phyloP scores from a whole-genome alignment of 2,888 invertebrate genomes.

The Agonopterix arenella region DNA sequence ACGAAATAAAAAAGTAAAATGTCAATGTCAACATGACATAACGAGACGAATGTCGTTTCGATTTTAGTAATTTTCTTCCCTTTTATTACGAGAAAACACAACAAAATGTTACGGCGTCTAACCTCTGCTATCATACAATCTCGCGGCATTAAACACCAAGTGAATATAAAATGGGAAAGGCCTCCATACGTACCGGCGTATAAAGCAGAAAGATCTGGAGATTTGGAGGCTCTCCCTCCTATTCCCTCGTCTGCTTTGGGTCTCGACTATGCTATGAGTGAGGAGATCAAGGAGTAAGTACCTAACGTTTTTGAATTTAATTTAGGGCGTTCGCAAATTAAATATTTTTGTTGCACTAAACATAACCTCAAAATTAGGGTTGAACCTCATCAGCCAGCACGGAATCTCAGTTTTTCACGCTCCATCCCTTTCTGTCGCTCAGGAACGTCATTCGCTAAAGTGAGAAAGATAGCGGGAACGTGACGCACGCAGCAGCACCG shows the following conservation, averaged over 20 bases:
- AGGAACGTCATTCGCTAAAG: too few relatives aligned
- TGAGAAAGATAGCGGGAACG: too few relatives aligned
- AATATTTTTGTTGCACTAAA: not conserved
- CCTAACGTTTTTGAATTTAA: not conserved
- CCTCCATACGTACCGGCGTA: constrained; percentile 82
- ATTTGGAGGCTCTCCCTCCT: constrained; percentile 75
- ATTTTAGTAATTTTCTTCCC: too few relatives aligned
- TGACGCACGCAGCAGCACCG: too few relatives aligned
- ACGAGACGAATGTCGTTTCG: too few relatives aligned
- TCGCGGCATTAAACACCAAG: constrained; percentile 79
- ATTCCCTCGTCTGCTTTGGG: constrained; percentile 73
- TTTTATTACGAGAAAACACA: not conserved
- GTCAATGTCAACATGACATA: too few relatives aligned
- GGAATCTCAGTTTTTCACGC: too few relatives aligned
- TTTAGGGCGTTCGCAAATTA: not conserved
- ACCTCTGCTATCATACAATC: constrained; percentile 54
- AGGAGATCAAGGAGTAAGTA: constrained; percentile 83
- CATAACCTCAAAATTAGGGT: not conserved
- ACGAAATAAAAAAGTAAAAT: too few relatives aligned
- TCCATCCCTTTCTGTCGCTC: too few relatives aligned
- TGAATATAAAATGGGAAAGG: constrained; percentile 87
- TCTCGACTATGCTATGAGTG: constrained; percentile 73
- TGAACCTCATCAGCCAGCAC: too few relatives aligned
- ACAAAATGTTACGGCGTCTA: constrained; percentile 50
- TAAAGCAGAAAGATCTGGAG: constrained; percentile 83